Conservation (phyloP, 2,888 invertebrate species). For the Cylindroiulus punctatus region DNA sequence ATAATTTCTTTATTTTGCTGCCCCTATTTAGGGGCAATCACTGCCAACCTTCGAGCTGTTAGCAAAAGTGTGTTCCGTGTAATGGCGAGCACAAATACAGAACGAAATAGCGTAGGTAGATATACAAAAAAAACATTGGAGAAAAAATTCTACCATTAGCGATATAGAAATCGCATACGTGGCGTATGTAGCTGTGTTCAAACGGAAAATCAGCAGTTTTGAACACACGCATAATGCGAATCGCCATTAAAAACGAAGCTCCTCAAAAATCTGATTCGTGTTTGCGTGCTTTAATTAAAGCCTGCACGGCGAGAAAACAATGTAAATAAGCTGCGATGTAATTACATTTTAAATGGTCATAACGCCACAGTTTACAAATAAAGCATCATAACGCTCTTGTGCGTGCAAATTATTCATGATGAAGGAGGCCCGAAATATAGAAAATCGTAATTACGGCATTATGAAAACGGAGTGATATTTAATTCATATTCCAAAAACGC, state of each 20-base stretch:
- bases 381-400: constrained; percentile 29
- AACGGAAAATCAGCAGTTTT: not conserved
- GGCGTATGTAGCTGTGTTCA: not conserved
- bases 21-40: no score
- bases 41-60: no score
- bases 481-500: constrained; percentile 42
- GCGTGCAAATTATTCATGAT: constrained; percentile 42
- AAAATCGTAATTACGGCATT: constrained; percentile 23
- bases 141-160: not conserved
- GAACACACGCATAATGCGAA: not conserved
- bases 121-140: not conserved
- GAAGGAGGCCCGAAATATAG: constrained; percentile 4
- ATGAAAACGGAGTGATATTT: constrained; percentile 4
- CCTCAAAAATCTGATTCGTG: constrained; percentile 20
- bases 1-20: no score
- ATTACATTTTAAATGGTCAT: constrained; percentile 34
- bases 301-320: not conserved
- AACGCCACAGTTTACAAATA: constrained; percentile 34
- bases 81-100: not conserved
- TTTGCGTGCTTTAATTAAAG: constrained; percentile 29
- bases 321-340: constrained; percentile 9
- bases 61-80: no score
- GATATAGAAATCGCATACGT: not conserved
- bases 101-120: not conserved
- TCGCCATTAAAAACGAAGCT: not conserved